Evolutionary conservation across 2,888 invertebrate species (phyloP).

Genomic region (Cremastobaeus sp.): DNA sequence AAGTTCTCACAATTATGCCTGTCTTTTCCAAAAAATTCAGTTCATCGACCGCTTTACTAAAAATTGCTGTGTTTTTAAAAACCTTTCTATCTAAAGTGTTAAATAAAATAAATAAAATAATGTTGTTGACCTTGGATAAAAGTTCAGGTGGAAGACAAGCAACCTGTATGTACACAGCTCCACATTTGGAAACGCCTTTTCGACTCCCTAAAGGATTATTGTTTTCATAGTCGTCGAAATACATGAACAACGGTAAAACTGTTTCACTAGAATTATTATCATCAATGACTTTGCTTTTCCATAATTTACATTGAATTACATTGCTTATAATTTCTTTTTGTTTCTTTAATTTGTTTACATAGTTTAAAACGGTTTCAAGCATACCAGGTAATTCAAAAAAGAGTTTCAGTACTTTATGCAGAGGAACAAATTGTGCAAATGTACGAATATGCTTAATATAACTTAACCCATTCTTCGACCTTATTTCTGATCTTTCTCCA

Average conservation of each 20-base stretch:
- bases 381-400: conserved; percentile 36
- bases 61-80: conserved; percentile 53
- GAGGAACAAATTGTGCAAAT: conserved; percentile 27
- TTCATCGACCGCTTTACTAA: conserved; percentile 53
- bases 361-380: conserved; percentile 10
- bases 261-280: conserved; percentile 1
- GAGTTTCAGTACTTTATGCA: conserved; percentile 19
- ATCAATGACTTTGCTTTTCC: conserved; percentile 15
- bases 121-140: conserved; percentile 55
- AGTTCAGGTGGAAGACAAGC: conserved; percentile 54
- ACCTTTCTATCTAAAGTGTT: conserved; percentile 56
- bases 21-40: conserved; percentile 48
- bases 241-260: conserved; percentile 12
- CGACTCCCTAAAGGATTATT: conserved; percentile 33
- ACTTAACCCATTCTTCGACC: not conserved
- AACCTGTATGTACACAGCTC: conserved; percentile 36
- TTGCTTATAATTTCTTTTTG: conserved; percentile 27
- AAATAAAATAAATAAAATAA: conserved; percentile 59
- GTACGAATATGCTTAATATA: not conserved
- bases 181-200: conserved; percentile 30
- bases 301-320: conserved; percentile 35
- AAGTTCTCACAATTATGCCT: conserved; percentile 45
- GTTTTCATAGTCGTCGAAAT: conserved; percentile 36
- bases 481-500: conserved; percentile 11
- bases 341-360: conserved; percentile 21